Evolutionary conservation across 2,113 vertebrate genomes (phyloP), one percentile per base, ranked within the genome.

Genomic region (Boleophthalmus pectinirostris): DNA sequence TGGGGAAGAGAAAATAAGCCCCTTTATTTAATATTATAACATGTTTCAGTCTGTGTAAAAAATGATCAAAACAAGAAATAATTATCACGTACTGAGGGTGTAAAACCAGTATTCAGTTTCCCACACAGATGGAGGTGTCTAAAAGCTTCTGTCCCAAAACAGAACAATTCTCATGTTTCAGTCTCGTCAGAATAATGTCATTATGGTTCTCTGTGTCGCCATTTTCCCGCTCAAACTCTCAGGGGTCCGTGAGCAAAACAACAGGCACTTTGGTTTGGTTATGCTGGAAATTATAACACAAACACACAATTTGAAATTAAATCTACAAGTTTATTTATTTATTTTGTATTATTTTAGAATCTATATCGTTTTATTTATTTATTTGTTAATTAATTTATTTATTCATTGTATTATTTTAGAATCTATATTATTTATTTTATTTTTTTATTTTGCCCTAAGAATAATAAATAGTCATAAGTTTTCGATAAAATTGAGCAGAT

Each of bases 111-210:
- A 6, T 12, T 20, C 61, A 64, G 18, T 64, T 33, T 63, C 9
- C 9, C 64, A 23, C 35, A 66, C 35, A 10, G 24, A n/a, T 45
- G 18, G 60, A 16, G 45, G 56, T 57, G 58, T 58, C 18, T 23
- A 47, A 53, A 21, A 29, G 64, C 45, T 25, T 47, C 46, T 35
- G 11, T 15, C 14, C 5, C 45, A 23, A 66, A 66, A 66, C 69
- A 61, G 25, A 53, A 53, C 45, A 29, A 53, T 15, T 13, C 51
- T 73, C 64, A 56, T 57, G 51, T 69, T 72, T 68, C 69, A 25
- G 2, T 53, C 66, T 16, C 12, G 5, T 1, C 58, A 3, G 66
- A 29, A 69, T 35, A 7, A 81, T 73, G 4, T 33, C 0, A 18
- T 72, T 68, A 33, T 18, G 56, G 14, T 53, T 46, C 49, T 35